Evolutionary conservation across 2,797 vertebrate species (phyloP), one percentile per base, ranked within the genome.

Genomic region (Sparidentex hasta): DNA sequence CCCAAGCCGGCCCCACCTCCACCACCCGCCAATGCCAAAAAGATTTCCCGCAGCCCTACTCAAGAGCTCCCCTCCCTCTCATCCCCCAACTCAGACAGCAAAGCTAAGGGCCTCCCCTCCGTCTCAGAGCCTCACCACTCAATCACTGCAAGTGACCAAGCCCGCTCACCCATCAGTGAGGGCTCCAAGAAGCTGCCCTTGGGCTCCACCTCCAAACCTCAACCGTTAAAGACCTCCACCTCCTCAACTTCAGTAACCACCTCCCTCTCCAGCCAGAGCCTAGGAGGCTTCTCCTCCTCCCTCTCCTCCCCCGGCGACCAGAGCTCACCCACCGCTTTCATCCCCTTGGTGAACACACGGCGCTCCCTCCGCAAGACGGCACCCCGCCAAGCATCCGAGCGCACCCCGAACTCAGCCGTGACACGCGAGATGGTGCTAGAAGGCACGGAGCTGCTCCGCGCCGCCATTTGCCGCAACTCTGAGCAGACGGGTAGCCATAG

Each of bases 401-500:
- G 97, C 81, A 95, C 97, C 0, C 94, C 96, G 71, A 98, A 96
- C 0, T 96, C 97, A 0, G 88, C 97, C 18, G 95, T 99, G 94
- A 99, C 98, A 0, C 97, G 97, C 1, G 96, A 97, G 4, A 97
- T 96, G 91, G 96, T 99, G 74, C 70, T 99, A 86, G 97, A 98
- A 38, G 95, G 97, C 89, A 96, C 97, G 0, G 97, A 98, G 92
- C 95, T 95, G 18, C 95, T 99, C 1, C 96, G 97, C 13, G 72
- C 95, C 0, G 97, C 98, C 89, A 98, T 99, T 83, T 96, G 92
- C 89, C 96, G 95, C 76, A 97, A 98, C 94, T 97, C 97, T 0
- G 98, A 99, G 88, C 98, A 99, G 85, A 98, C 96, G 75, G 98
- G 96, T 18, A 99, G 97, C 94, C 98, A 99, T 89, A 96, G 96